A percentile compares a stretch with the other conserved stretches of the same genome.
These are phyloP conservation scores for Amaurobius ferox DNA, from an alignment of 2,888 invertebrate genomes.

Conservation along the genomic window DNA sequence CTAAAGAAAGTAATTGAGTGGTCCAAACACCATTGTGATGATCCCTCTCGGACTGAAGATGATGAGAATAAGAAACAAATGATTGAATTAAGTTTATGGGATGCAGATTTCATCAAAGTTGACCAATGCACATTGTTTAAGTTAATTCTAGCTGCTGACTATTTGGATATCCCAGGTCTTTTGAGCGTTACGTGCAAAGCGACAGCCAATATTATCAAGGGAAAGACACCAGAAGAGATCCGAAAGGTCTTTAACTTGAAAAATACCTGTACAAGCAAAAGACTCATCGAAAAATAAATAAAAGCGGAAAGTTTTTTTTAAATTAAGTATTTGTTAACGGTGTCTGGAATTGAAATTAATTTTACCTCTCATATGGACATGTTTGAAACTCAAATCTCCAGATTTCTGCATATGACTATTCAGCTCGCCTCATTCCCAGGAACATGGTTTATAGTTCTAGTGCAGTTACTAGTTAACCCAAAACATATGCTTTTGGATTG, in stretches of 20 bases:
- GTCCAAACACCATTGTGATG: conserved; percentile 93
- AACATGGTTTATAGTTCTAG: too few relatives aligned
- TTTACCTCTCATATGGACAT: too few relatives aligned
- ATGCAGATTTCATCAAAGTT: conserved; percentile 95
- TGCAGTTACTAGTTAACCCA: too few relatives aligned
- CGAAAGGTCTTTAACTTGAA: conserved; percentile 98
- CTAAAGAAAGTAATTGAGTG: conserved; percentile 87
- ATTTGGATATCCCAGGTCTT: conserved; percentile 94
- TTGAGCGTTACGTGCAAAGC: conserved; percentile 98
- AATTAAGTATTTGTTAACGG: too few relatives aligned
- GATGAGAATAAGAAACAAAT: conserved; percentile 98
- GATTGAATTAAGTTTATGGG: conserved; percentile 99
- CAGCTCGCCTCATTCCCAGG: too few relatives aligned
- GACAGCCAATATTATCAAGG: conserved; percentile 98
- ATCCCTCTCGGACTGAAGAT: conserved; percentile 96
- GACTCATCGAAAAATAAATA: conserved; percentile 99
- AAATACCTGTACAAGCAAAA: conserved; percentile 92
- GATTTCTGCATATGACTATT: too few relatives aligned
- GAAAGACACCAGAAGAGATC: conserved; percentile 98
- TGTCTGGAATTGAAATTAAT: too few relatives aligned
- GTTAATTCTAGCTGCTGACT: conserved; percentile 96
- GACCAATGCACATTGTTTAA: conserved; percentile 98
- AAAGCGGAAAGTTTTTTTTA: conserved; percentile 83
- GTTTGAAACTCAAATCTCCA: too few relatives aligned
- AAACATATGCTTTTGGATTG: too few relatives aligned